These are phyloP conservation scores for Leucophenga montana DNA, from an alignment of 2,888 invertebrate species.

Conservation along the genomic window DNA sequence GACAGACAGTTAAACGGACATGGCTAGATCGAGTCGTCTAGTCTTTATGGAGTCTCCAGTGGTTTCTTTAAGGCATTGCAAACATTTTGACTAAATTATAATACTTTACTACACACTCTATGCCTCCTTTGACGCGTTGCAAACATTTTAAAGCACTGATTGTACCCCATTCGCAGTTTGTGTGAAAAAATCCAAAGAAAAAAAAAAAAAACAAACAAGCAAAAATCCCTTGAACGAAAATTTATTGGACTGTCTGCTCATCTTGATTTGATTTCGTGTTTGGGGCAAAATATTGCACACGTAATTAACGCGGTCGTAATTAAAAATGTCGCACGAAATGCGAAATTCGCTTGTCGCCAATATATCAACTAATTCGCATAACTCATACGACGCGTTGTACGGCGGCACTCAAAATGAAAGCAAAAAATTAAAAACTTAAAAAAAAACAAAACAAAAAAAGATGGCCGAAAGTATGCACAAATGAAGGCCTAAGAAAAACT, in stretches of 20 bases:
- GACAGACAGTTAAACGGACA: no score
- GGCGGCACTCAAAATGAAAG: constrained; percentile 17
- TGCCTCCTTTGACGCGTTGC: no score
- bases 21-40: no score
- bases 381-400: constrained; percentile 24
- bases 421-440: neutral
- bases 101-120: no score
- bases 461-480: neutral
- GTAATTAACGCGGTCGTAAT: constrained; percentile 38
- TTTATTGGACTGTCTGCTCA: constrained; percentile 5
- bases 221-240: neutral
- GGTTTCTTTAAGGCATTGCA: no score
- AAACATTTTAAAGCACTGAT: no score
- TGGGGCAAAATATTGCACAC: neutral
- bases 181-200: no score
- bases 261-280: neutral
- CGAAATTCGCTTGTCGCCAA: constrained; percentile 14
- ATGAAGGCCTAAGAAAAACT: no score
- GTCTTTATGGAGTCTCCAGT: no score
- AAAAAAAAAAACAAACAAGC: no score
- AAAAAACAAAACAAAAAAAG: neutral
- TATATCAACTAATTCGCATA: constrained; percentile 10
- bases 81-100: no score
- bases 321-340: constrained; percentile 30
- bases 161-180: no score